phyloP scores from a whole-genome alignment of 2,888 invertebrate genomes.

The Anoncus sp. region DNA sequence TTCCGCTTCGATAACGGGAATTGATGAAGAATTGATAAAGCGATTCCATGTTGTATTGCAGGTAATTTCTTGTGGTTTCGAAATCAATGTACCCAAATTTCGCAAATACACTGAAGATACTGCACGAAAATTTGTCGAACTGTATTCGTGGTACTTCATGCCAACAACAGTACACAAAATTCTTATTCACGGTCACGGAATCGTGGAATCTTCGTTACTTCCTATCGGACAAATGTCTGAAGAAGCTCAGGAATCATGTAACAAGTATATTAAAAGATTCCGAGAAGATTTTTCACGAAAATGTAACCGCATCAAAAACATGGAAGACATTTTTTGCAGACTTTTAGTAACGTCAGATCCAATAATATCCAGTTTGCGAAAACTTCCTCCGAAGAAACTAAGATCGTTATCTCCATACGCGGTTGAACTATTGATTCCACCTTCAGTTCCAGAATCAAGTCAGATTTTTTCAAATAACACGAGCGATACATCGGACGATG shows the following conservation, averaged over 20 bases:
- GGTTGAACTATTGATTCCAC: too few relatives aligned
- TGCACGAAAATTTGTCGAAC: constrained; percentile 1
- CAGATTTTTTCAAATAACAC: too few relatives aligned
- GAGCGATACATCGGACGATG: too few relatives aligned
- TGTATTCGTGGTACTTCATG: constrained; percentile 5
- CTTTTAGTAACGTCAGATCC: too few relatives aligned
- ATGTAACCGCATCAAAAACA: constrained; percentile 30
- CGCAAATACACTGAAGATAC: constrained; percentile 13
- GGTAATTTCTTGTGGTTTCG: constrained; percentile 6
- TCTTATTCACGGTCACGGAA: constrained; percentile 1
- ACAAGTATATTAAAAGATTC: constrained; percentile 33
- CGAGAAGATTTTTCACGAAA: constrained; percentile 25
- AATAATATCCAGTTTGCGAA: too few relatives aligned
- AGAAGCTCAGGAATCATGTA: constrained; percentile 32
- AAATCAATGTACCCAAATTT: constrained; percentile 1
- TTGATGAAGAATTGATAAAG: constrained; percentile 11
- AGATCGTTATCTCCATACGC: too few relatives aligned
- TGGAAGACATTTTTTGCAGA: constrained; percentile 47
- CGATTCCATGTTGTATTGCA: constrained; percentile 19
- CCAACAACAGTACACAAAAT: constrained; percentile 10
- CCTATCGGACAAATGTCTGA: constrained; percentile 38
- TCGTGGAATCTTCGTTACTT: constrained; percentile 1
- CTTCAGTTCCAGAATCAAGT: too few relatives aligned
- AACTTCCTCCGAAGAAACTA: too few relatives aligned
- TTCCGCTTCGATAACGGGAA: constrained; percentile 37